Percentiles rank a stretch among this genome's conserved stretches.
Evolutionary conservation across 92 coral and sea anemone genomes (phyloP).

Genomic region (Heteractis magnifica): DNA sequence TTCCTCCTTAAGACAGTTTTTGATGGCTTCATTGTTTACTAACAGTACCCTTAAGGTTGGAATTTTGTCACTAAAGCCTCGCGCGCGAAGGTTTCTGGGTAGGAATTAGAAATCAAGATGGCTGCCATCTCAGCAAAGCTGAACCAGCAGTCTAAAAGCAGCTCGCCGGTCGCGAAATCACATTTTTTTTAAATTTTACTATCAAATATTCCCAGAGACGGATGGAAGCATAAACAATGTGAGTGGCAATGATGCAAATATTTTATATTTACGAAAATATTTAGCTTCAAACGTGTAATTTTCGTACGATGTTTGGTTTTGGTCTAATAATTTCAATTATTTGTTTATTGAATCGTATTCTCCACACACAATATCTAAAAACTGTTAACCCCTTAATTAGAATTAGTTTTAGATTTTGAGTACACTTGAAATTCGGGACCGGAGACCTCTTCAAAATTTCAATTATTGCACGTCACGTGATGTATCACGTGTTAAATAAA

Average conservation of each 20-base stretch:
- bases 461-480: neutral
- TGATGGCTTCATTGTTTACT: neutral
- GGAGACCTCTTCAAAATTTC: neutral
- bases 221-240: neutral
- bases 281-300: neutral
- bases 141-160: neutral
- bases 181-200: neutral
- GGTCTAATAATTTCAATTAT: neutral
- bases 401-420: neutral
- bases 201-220: neutral
- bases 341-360: neutral
- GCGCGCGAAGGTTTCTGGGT: conserved; percentile 13
- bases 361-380: neutral
- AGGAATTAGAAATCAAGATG: neutral
- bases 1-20: neutral
- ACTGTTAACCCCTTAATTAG: neutral
- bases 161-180: neutral
- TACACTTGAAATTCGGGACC: neutral
- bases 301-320: neutral
- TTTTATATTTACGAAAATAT: neutral
- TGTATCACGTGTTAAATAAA: neutral
- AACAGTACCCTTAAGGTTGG: conserved; percentile 15
- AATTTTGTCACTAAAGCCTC: neutral
- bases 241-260: neutral
- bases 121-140: neutral